Evolutionary conservation across 1,140 invertebrate species (phyloP), one percentile per base, ranked within the genome.

Genomic region (Halesus radiatus): DNA sequence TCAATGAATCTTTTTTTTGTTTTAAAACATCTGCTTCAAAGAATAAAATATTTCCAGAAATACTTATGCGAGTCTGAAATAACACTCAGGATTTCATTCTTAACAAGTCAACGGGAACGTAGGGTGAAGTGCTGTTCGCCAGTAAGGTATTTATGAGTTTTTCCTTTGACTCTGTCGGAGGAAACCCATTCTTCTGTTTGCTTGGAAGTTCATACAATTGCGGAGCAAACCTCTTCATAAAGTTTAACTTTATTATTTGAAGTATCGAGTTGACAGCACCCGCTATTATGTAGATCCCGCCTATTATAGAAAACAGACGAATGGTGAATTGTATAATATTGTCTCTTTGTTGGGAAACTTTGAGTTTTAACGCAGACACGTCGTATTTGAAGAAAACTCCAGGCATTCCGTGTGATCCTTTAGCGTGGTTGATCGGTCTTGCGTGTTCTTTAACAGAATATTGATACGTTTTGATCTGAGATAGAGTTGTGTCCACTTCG

Each of bases 311-410:
- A 91, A 96, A 97, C 5, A 98, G 88, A 85, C 96, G 93, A 22
- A 98, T 92, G 58, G 95, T 89, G 89, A 98, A 98, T 87, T 95
- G 93, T 80, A 94, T 89, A 53, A 96, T 85, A 79, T 95, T 92
- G 85, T 95, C 95, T 80, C 94, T 92, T 85, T 96, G 94, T 88
- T 98, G 95, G 68, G 89, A 93, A 0, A 98, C 95, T 84, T 93
- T 92, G 23, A 98, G 94, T 90, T 96, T 97, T 29, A 98, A 87
- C 5, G 96, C 94, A 80, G 95, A 96, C 88, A 96, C 94, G 84
- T 98, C 96, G 88, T 98, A 99, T 87, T 98, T 98, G 83, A 98
- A 96, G 87, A 97, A 98, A 84, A 98, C 96, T 37, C 97, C 97
- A 8, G 97, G 95, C 20, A 96, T 93, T 5, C 97, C 97, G 88